Conservation (phyloP, 2,888 invertebrate genomes). For the Miltochrista miniata region DNA sequence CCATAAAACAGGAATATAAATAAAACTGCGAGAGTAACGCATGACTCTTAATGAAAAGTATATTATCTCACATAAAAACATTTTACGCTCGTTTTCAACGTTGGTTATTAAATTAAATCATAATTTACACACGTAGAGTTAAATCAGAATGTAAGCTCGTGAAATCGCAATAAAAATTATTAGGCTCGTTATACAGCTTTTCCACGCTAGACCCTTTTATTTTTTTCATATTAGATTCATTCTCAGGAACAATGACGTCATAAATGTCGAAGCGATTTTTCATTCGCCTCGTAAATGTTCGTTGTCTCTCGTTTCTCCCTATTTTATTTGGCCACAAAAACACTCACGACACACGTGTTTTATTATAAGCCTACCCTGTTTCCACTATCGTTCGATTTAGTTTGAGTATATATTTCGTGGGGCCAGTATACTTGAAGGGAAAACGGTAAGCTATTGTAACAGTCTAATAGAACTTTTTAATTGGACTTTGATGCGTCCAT, state of each 20-base stretch:
- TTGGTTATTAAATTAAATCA: conserved; percentile 79
- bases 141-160: conserved; percentile 75
- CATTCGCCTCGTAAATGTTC: conserved; percentile 64
- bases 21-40: conserved; percentile 67
- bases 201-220: conserved; percentile 50
- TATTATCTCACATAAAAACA: conserved; percentile 79
- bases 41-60: conserved; percentile 77
- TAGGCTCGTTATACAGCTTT: conserved; percentile 62
- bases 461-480: no score
- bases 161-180: conserved; percentile 77
- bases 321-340: conserved; percentile 56
- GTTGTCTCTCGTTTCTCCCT: conserved; percentile 31
- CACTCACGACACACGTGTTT: conserved; percentile 38
- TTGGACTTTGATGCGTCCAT: no score
- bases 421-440: background rate
- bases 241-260: conserved; percentile 64
- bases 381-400: conserved; percentile 15
- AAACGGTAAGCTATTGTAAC: background rate
- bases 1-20: conserved; percentile 70
- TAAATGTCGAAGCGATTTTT: conserved; percentile 70
- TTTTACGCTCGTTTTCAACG: conserved; percentile 74
- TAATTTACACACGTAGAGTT: conserved; percentile 77
- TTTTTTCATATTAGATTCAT: conserved; percentile 55
- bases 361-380: conserved; percentile 32
- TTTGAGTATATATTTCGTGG: background rate